phyloP scores from a whole-genome alignment of 2,797 vertebrate species.

The Todus mexicanus region DNA sequence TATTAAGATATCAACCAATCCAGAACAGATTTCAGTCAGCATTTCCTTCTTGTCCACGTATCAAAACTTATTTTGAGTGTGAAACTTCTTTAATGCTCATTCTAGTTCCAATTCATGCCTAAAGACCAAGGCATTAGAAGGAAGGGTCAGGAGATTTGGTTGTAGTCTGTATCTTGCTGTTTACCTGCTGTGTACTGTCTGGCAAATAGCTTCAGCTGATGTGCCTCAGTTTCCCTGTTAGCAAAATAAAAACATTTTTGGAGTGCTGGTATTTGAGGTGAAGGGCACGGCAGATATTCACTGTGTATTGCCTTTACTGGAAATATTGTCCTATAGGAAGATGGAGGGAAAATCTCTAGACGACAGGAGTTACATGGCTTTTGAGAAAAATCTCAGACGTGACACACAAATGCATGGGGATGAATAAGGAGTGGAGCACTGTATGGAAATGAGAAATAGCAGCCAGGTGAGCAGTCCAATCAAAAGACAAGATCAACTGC shows the following conservation, averaged over 20 bases:
- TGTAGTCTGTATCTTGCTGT: neutral
- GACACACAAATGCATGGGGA: neutral
- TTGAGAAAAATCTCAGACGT: neutral
- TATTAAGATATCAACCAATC: neutral
- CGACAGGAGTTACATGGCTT: neutral
- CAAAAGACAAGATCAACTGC: neutral
- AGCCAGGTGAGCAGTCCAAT: neutral
- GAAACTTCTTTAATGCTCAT: neutral
- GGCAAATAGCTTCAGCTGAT: neutral
- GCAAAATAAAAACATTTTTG: neutral
- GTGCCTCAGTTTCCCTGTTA: neutral
- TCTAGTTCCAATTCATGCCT: neutral
- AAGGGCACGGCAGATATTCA: neutral
- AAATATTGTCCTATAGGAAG: neutral
- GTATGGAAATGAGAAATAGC: neutral
- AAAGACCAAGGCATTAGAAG: neutral
- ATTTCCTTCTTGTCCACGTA: neutral
- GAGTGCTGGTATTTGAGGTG: neutral
- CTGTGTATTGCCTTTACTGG: neutral
- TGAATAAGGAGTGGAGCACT: neutral
- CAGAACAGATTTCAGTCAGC: neutral
- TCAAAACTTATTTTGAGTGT: neutral
- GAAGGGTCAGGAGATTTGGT: neutral
- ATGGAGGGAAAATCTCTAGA: neutral
- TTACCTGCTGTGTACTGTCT: neutral